Conservation (phyloP, 2,888 invertebrate genomes). For the Drosophila mayaguana region DNA sequence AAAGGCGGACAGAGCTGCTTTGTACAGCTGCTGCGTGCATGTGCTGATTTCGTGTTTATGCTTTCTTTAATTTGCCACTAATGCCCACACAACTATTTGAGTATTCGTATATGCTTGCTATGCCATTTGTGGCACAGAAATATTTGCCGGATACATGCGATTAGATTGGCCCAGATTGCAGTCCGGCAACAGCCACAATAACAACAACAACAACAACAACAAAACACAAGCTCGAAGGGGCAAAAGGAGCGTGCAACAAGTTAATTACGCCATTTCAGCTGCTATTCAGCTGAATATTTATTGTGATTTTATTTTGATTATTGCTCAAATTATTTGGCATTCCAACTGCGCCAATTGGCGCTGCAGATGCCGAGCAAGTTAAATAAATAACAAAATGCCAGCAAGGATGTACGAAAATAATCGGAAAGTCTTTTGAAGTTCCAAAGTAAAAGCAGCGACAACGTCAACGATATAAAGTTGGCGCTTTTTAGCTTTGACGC, state of each 20-base stretch:
- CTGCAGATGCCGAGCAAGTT: conserved; percentile 24
- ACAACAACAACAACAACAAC: too few species aligned
- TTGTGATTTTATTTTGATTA: conserved; percentile 55
- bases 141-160: conserved; percentile 85
- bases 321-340: conserved; percentile 49
- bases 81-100: conserved; percentile 46
- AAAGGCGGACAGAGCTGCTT: conserved; percentile 34
- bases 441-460: conserved; percentile 72
- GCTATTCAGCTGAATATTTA: conserved; percentile 44
- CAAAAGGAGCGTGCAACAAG: conserved; percentile 80
- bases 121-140: conserved; percentile 67
- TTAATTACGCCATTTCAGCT: conserved; percentile 72
- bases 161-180: conserved; percentile 78
- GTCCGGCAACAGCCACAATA: neutral
- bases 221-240: too few species aligned
- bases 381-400: conserved; percentile 42
- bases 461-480: conserved; percentile 73
- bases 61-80: conserved; percentile 78
- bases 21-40: conserved; percentile 48
- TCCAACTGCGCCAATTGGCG: conserved; percentile 31
- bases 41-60: conserved; percentile 64
- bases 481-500: conserved; percentile 80
- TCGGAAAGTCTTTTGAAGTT: conserved; percentile 80
- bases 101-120: conserved; percentile 16
- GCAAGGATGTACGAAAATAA: conserved; percentile 63